A percentile compares a stretch with the other conserved stretches of the same genome.
phyloP scores from a whole-genome alignment of 2,113 vertebrate genomes.

The Macaca fascicularis region DNA sequence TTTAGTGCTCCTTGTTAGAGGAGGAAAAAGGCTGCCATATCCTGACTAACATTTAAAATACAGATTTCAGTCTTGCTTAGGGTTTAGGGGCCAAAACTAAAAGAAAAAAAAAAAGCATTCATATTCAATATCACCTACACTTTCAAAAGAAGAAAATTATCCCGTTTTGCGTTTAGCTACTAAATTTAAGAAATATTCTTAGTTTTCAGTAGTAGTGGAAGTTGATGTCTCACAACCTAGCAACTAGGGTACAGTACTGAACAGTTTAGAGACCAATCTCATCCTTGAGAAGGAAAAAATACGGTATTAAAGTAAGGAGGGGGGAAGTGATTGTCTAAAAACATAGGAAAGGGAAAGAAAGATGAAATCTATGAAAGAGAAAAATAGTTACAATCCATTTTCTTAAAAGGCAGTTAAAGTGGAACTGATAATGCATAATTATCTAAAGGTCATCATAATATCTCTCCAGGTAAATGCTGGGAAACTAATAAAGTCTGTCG shows the following conservation, averaged over 20 bases:
- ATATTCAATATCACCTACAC: neutral
- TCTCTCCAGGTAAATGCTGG: neutral
- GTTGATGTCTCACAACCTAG: neutral
- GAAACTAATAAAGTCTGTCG: neutral
- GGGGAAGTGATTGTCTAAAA: neutral
- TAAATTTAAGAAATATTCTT: neutral
- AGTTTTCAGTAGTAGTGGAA: neutral
- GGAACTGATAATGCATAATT: neutral
- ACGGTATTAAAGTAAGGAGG: neutral
- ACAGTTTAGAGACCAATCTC: neutral
- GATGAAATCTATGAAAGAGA: neutral
- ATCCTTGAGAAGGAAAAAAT: neutral
- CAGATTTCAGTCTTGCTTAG: neutral
- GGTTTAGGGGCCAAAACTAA: neutral
- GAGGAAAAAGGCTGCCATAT: neutral
- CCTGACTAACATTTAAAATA: neutral
- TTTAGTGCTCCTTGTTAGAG: neutral
- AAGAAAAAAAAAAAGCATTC: neutral
- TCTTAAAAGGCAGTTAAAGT: constrained; percentile 3
- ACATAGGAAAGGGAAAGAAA: neutral
- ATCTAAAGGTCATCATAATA: constrained; percentile 20
- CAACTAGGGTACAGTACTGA: neutral
- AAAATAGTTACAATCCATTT: neutral
- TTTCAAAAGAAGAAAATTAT: constrained; percentile 39
- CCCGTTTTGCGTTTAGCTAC: neutral